Conservation (phyloP, 2,888 invertebrate genomes). For the Tachina lurida region DNA sequence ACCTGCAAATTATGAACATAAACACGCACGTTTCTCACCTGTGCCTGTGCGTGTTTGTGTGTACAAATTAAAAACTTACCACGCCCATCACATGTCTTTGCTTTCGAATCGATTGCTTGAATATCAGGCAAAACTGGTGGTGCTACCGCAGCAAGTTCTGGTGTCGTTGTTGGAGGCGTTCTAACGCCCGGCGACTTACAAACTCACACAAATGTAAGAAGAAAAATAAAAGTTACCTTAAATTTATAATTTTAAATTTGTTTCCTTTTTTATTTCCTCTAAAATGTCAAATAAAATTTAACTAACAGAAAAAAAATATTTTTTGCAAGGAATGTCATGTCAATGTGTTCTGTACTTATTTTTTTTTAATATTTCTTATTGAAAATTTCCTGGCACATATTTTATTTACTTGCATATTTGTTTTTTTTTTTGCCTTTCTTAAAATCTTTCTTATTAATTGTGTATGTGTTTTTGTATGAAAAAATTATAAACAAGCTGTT, state of each 20-base stretch:
- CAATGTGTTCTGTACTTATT: constrained; percentile 30
- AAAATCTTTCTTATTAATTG: neutral
- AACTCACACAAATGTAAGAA: constrained; percentile 82
- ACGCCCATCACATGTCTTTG: constrained; percentile 31
- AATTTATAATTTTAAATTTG: constrained; percentile 63
- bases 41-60: constrained; percentile 9
- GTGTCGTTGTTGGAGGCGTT: constrained; percentile 73
- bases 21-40: neutral
- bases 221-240: constrained; percentile 66
- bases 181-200: constrained; percentile 81
- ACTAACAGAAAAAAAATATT: constrained; percentile 62
- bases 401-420: constrained; percentile 5
- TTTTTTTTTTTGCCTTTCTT: constrained; percentile 22
- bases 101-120: constrained; percentile 17
- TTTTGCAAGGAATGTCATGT: constrained; percentile 50
- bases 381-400: constrained; percentile 51
- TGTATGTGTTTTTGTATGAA: constrained; percentile 51
- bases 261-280: constrained; percentile 7
- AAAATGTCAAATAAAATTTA: constrained; percentile 37
- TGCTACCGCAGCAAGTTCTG: constrained; percentile 73
- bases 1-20: constrained; percentile 16
- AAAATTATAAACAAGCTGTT: constrained; percentile 22
- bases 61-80: constrained; percentile 2
- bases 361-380: constrained; percentile 18
- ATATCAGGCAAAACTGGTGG: constrained; percentile 80